These are phyloP conservation scores for Peromyscus aztecus DNA, from an alignment of 2,797 vertebrate genomes.

Conservation along the genomic window DNA sequence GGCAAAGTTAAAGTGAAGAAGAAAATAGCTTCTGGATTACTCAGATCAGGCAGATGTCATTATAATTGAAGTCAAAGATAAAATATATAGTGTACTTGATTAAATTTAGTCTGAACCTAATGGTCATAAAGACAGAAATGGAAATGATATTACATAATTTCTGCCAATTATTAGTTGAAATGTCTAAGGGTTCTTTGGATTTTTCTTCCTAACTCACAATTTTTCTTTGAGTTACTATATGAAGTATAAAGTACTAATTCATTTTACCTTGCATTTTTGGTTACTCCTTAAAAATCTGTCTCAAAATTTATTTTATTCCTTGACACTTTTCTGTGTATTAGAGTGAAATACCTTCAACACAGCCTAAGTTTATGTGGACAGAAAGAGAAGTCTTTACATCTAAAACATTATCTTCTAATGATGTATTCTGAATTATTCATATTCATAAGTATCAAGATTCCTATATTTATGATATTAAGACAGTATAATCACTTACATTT, in stretches of 20 bases:
- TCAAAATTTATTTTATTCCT: slow-evolving; percentile 40
- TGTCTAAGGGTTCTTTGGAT: background rate
- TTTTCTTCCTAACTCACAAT: background rate
- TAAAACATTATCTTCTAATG: background rate
- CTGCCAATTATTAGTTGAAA: slow-evolving; percentile 47
- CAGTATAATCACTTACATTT: background rate
- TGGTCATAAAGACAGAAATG: slow-evolving; percentile 61
- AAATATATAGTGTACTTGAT: slow-evolving; percentile 65
- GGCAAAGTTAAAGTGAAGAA: slow-evolving; percentile 62
- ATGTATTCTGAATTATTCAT: background rate
- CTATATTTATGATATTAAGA: background rate
- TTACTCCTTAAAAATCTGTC: background rate
- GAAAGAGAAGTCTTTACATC: background rate
- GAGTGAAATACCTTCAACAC: background rate
- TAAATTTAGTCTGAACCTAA: slow-evolving; percentile 68
- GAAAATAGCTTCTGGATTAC: slow-evolving; percentile 60
- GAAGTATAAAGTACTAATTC: background rate
- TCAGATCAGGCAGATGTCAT: slow-evolving; percentile 65
- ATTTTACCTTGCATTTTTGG: background rate
- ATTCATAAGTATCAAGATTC: background rate
- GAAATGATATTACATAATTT: slow-evolving; percentile 57
- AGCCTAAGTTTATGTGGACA: background rate
- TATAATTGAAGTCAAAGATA: slow-evolving; percentile 64
- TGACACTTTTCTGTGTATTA: background rate
- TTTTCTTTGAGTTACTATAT: slow-evolving; percentile 31